A percentile compares a stretch with the other conserved stretches of the same genome.
phyloP scores from a whole-genome alignment of 1,140 invertebrate genomes.

The Trichoplusia ni region DNA sequence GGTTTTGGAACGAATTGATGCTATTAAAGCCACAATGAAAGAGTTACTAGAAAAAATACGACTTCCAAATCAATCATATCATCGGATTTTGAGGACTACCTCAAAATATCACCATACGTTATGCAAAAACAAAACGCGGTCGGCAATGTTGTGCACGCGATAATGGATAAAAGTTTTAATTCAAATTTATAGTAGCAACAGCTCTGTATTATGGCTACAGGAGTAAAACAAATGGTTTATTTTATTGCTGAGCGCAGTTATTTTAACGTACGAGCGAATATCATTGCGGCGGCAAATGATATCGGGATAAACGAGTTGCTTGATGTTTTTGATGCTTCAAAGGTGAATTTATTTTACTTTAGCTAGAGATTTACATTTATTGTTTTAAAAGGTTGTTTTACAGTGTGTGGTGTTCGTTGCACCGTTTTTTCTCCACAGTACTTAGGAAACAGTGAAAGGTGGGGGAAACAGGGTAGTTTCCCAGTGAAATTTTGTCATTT shows the following conservation, averaged over 20 bases:
- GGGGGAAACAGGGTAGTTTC: too few species aligned
- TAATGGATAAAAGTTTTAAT: conserved; percentile 38
- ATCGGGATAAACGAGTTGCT: not conserved
- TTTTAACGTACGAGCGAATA: conserved; percentile 27
- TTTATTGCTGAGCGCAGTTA: conserved; percentile 30
- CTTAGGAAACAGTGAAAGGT: too few species aligned
- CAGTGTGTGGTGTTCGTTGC: too few species aligned
- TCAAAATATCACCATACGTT: not conserved
- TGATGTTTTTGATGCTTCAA: not conserved
- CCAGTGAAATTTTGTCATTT: too few species aligned
- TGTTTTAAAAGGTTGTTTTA: too few species aligned
- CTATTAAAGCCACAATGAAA: too few species aligned
- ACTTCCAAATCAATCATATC: not conserved
- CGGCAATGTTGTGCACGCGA: conserved; percentile 11
- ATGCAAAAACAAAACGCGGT: conserved; percentile 27
- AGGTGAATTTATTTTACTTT: too few species aligned
- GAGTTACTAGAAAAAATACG: not conserved
- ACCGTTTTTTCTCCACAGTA: too few species aligned
- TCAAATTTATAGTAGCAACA: conserved; percentile 39
- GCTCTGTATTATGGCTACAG: conserved; percentile 31
- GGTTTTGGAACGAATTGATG: too few species aligned
- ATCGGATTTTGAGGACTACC: not conserved
- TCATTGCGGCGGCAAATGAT: conserved; percentile 6
- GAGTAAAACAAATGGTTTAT: conserved; percentile 28
- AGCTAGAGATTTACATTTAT: too few species aligned